Base-by-base conservation (phyloP, 2,113 vertebrate genomes). In the Microtus pennsylvanicus region DNA sequence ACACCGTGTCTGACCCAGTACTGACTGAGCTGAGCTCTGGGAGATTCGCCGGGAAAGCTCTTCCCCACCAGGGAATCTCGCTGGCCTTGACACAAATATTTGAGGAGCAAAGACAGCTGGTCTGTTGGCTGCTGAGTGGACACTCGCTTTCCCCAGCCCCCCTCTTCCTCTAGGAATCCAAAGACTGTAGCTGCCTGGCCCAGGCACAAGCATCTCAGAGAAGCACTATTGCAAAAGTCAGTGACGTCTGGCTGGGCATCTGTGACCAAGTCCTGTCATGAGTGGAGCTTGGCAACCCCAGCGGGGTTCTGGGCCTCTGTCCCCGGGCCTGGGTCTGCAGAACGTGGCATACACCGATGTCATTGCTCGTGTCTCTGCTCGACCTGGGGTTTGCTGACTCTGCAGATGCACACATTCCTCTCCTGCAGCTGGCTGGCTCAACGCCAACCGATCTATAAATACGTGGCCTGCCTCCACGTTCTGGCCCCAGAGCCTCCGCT, bases 341-440 rank as follows among this genome's bases (percentile, higher is more conserved):
- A 26, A 19, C 93, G 30, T 61, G 88, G 45, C 88, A 33, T 17
- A 0, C 12, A 42, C 42, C 85, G 65, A 2, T 33, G 0, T 10
- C 30, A 0, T 3, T 24, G 91, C 0, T 0, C 0, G 3, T 11
- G 0, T 35, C 35, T 33, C 55, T 21, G 11, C 12, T 50, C 0
- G 7, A 58, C 93, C 58, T 0, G 12, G 75, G 76, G 81, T 63
- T 30, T 1, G 21, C 83, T 1, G 10, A 45, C 11, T 2, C 0
- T 38, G 16, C 75, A 42, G 80, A 50, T 77, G 2, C 13, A 3
- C 67, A 2, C 88, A 76, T 81, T 76, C 86, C 80, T 90, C 77
- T 12, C 55, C 55, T 0, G 33, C 97, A 96, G 94, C 98, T 97
- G 97, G 67, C 22, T 58, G 97, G 97, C 94, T 14, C 3, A 61